Conservation (phyloP, 2,113 vertebrate genomes). For the Leptocoma aspasia region DNA sequence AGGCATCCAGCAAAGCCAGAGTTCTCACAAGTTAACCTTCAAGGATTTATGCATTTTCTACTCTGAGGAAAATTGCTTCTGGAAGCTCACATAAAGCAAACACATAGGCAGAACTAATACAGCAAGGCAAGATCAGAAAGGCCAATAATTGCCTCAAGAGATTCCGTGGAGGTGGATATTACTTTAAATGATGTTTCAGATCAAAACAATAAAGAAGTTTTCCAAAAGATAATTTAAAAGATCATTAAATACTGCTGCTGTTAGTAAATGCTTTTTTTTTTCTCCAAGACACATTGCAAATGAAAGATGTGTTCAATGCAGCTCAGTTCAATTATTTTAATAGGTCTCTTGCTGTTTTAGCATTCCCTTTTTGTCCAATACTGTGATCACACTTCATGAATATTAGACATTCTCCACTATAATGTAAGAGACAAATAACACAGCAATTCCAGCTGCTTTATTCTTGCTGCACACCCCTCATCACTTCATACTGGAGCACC, state of each 20-base stretch:
- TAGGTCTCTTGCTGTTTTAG: neutral
- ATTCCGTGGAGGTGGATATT: conserved; percentile 12
- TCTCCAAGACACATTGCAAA: neutral
- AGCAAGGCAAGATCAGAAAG: conserved; percentile 46
- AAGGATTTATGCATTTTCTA: conserved; percentile 36
- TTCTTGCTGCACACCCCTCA: neutral
- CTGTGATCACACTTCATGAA: conserved; percentile 15
- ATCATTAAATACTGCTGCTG: conserved; percentile 5
- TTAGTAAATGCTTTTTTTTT: neutral
- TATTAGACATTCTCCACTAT: neutral
- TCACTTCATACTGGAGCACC: neutral
- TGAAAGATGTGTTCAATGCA: neutral
- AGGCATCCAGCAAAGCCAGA: conserved; percentile 26
- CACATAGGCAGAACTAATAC: conserved; percentile 38
- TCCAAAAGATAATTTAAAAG: conserved; percentile 22
- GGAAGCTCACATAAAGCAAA: conserved; percentile 52
- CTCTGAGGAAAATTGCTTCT: conserved; percentile 29
- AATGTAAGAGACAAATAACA: neutral
- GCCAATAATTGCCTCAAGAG: conserved; percentile 40
- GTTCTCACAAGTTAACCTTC: conserved; percentile 43
- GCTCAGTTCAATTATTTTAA: conserved; percentile 23
- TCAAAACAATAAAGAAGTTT: conserved; percentile 36
- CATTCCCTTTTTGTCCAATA: neutral
- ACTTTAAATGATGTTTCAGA: conserved; percentile 32
- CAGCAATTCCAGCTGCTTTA: neutral